Conservation (phyloP, 2,888 invertebrate genomes). For the Caenorhabditis sp. region DNA sequence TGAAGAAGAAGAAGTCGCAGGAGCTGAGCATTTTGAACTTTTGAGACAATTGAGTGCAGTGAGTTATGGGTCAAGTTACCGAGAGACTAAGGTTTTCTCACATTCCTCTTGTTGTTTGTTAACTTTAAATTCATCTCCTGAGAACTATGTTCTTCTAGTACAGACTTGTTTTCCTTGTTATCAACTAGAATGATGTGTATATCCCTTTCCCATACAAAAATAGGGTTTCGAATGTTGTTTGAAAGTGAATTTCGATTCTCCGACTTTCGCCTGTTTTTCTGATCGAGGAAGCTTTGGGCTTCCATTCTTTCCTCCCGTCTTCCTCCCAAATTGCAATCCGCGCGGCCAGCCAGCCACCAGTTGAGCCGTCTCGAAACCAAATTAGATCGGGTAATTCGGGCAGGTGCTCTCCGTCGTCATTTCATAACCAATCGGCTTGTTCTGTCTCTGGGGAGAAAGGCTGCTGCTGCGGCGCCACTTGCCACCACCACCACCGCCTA, state of each 20-base stretch:
- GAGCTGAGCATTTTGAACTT: neutral
- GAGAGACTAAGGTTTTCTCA: neutral
- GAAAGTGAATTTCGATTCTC: too few relatives aligned
- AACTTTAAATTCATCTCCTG: too few relatives aligned
- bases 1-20: too few relatives aligned
- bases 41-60: neutral
- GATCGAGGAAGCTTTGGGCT: too few relatives aligned
- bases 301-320: too few relatives aligned
- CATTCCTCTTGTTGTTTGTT: constrained; percentile 6
- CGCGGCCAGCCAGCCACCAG: neutral
- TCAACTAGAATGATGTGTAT: too few relatives aligned
- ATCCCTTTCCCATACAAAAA: too few relatives aligned
- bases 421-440: constrained; percentile 7
- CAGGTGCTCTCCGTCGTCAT: constrained; percentile 12
- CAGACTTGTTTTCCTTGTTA: too few relatives aligned
- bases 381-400: constrained; percentile 14
- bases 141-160: too few relatives aligned
- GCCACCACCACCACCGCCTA: neutral
- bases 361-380: constrained; percentile 3
- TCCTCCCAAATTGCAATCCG: constrained; percentile 6
- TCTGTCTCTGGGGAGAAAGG: neutral
- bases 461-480: constrained; percentile 22
- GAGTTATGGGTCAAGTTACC: neutral
- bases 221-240: too few relatives aligned
- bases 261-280: neutral